Evolutionary conservation across 2,797 vertebrate genomes (phyloP).

Genomic region (Cossypha caffra): DNA sequence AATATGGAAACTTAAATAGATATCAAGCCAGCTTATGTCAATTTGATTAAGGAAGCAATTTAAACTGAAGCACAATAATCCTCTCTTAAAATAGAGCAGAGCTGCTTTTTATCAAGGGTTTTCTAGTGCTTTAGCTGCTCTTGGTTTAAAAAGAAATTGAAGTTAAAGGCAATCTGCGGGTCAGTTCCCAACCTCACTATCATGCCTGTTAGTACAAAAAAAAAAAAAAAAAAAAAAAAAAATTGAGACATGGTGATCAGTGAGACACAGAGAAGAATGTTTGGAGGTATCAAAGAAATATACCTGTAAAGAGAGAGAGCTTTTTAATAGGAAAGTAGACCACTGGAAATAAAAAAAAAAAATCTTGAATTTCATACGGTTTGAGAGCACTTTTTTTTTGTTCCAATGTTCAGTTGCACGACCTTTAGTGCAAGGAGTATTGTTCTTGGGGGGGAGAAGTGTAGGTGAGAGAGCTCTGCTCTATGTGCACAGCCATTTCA

Average conservation of each 20-base stretch:
- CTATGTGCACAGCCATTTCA: neutral
- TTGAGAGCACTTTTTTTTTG: neutral
- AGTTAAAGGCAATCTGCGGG: neutral
- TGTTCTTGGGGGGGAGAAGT: neutral
- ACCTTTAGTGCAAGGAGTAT: neutral
- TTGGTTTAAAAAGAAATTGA: neutral
- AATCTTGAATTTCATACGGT: neutral
- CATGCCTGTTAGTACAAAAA: neutral
- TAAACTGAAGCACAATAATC: slow-evolving; percentile 38
- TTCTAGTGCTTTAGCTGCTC: neutral
- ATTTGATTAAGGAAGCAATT: slow-evolving; percentile 13
- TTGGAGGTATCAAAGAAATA: neutral
- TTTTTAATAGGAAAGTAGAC: neutral
- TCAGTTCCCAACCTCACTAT: neutral
- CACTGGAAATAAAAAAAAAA: neutral
- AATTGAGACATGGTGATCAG: neutral
- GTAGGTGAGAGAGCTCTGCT: neutral
- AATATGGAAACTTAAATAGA: slow-evolving; percentile 25
- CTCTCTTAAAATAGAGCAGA: slow-evolving; percentile 3
- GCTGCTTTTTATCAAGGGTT: neutral
- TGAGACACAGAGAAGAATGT: neutral
- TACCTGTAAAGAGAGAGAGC: neutral
- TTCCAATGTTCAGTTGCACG: neutral
- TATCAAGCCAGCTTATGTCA: slow-evolving; percentile 18
- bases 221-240: neutral